Evolutionary conservation across 2,113 vertebrate genomes (phyloP).

Genomic region (Amphiprion ocellaris): DNA sequence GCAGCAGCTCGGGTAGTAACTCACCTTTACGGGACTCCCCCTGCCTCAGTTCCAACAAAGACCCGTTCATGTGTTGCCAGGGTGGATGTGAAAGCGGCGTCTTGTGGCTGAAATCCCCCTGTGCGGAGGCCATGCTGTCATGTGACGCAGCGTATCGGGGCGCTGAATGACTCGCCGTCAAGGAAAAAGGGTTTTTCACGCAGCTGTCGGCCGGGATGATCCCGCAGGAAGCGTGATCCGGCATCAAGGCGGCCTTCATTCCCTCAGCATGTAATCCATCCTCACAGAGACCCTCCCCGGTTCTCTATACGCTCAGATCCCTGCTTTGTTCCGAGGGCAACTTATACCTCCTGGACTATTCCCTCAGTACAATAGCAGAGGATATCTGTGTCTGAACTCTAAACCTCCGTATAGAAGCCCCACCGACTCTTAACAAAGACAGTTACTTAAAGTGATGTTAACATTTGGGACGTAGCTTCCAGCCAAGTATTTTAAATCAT

Average conservation of each 20-base stretch:
- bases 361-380: slow-evolving; percentile 33
- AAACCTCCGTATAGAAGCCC: not conserved
- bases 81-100: slow-evolving; percentile 44
- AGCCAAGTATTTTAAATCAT: not conserved
- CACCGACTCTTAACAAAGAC: slow-evolving; percentile 18
- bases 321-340: slow-evolving; percentile 57
- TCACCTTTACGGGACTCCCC: slow-evolving; percentile 36
- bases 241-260: slow-evolving; percentile 55
- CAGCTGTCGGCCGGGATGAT: slow-evolving; percentile 57
- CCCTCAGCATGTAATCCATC: slow-evolving; percentile 58
- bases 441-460: slow-evolving; percentile 9
- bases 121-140: slow-evolving; percentile 34
- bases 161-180: slow-evolving; percentile 33
- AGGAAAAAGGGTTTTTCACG: not conserved
- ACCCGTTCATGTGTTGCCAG: slow-evolving; percentile 36
- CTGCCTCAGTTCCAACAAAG: slow-evolving; percentile 38
- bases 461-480: slow-evolving; percentile 4
- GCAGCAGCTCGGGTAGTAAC: slow-evolving; percentile 28
- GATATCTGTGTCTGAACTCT: slow-evolving; percentile 42
- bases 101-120: slow-evolving; percentile 35
- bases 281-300: slow-evolving; percentile 24
- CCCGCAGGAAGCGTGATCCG: slow-evolving; percentile 54
- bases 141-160: slow-evolving; percentile 24
- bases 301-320: slow-evolving; percentile 7
- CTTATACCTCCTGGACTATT: slow-evolving; percentile 39